phyloP scores from a whole-genome alignment of 2,797 vertebrate genomes.

The Bradypus variegatus region DNA sequence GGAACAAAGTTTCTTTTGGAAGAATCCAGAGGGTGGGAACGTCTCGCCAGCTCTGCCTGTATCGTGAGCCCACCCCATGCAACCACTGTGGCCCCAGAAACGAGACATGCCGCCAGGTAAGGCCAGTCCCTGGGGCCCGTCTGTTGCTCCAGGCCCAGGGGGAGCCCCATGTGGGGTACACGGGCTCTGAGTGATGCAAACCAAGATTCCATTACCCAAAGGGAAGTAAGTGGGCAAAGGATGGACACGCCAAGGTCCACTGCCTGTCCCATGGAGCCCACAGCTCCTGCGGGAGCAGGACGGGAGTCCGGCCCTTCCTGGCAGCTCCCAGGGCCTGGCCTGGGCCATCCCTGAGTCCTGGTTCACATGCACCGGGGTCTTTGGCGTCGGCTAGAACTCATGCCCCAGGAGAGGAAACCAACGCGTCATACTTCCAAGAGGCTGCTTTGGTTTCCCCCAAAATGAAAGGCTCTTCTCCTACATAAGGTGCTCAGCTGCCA shows the following conservation, averaged over 20 bases:
- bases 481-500: background rate
- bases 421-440: background rate
- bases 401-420: too few relatives aligned
- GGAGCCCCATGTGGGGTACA: background rate
- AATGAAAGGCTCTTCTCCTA: too few relatives aligned
- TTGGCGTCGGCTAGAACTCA: background rate
- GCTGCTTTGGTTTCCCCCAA: background rate
- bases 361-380: background rate
- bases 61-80: background rate
- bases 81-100: background rate
- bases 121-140: rapidly evolving
- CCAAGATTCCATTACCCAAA: background rate
- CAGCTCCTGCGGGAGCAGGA: too few relatives aligned
- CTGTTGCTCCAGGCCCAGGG: rapidly evolving
- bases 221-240: background rate
- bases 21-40: too few relatives aligned
- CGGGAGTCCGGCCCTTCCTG: rapidly evolving
- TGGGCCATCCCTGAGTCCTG: too few relatives aligned
- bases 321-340: too few relatives aligned
- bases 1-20: background rate
- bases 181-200: background rate
- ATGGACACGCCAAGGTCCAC: background rate
- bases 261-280: background rate
- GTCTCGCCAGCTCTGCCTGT: rapidly evolving
- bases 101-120: rapidly evolving